phyloP scores from a whole-genome alignment of 1,140 invertebrate species.

The Zaprionus africanus region DNA sequence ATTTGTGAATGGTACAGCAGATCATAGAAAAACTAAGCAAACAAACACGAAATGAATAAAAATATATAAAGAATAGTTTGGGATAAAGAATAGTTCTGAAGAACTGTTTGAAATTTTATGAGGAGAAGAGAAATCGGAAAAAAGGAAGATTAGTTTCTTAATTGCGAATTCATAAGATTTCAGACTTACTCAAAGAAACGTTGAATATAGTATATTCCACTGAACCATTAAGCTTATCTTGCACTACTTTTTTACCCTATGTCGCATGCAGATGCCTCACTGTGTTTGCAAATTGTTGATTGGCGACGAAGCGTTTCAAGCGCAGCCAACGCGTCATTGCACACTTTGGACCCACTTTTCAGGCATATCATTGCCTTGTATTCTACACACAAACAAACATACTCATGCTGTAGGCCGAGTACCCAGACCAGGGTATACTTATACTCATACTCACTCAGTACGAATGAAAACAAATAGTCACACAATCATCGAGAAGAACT shows the following conservation, averaged over 20 bases:
- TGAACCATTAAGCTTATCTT: conserved; percentile 2
- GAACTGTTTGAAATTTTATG: too few species aligned
- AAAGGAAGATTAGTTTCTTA: too few species aligned
- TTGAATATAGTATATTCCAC: not conserved
- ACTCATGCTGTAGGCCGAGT: not conserved
- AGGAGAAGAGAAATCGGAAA: too few species aligned
- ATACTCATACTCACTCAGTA: not conserved
- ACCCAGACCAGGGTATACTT: not conserved
- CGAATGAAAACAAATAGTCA: conserved; percentile 13
- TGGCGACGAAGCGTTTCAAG: conserved; percentile 55
- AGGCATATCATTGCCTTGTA: conserved; percentile 23
- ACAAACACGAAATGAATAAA: not conserved
- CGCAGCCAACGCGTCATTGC: conserved; percentile 59
- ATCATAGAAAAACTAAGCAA: not conserved
- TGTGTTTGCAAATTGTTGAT: conserved; percentile 40
- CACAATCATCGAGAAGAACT: conserved; percentile 33
- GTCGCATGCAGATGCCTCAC: not conserved
- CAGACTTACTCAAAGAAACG: not conserved
- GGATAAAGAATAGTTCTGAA: not conserved
- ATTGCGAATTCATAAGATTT: too few species aligned
- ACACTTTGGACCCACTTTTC: conserved; percentile 42
- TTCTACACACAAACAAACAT: not conserved
- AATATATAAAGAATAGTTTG: not conserved
- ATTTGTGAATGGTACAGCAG: conserved; percentile 10
- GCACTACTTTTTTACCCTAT: not conserved